phyloP scores from a whole-genome alignment of 2,113 vertebrate genomes.

The Burhinus bistriatus region DNA sequence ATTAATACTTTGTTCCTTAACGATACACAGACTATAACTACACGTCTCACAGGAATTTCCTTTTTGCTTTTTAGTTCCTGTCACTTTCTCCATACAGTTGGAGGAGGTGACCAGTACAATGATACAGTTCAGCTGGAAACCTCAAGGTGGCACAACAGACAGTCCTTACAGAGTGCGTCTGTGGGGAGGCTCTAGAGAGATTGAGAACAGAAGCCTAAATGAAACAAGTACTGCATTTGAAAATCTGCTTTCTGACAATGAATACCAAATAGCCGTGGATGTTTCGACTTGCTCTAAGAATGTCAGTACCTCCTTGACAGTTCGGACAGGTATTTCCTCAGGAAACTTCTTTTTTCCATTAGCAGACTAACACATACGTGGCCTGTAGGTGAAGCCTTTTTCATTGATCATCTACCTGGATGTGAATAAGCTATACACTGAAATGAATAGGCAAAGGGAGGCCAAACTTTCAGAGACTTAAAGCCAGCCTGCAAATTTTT shows the following conservation, averaged over 20 bases:
- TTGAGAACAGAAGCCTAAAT: background rate
- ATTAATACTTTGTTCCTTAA: background rate
- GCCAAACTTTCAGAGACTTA: background rate
- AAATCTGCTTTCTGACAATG: background rate
- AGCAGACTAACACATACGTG: background rate
- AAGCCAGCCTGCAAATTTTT: background rate
- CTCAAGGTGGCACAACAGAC: background rate
- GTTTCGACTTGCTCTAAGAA: constrained; percentile 28
- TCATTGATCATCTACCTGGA: background rate
- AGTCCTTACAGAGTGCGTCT: background rate
- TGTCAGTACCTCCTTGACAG: background rate
- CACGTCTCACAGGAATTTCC: background rate
- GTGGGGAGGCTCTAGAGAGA: background rate
- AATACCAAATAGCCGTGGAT: constrained; percentile 23
- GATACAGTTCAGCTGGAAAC: constrained; percentile 15
- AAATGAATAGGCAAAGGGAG: background rate
- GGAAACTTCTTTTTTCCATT: background rate
- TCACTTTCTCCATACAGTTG: background rate
- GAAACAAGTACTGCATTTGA: background rate
- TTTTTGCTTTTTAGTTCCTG: background rate
- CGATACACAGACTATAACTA: background rate
- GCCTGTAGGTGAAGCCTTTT: background rate
- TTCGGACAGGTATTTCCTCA: constrained; percentile 53
- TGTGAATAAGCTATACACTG: background rate
- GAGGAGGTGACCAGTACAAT: background rate